These are phyloP conservation scores for Drosophila bocqueti DNA, from an alignment of 1,140 invertebrate genomes.

Conservation along the genomic window DNA sequence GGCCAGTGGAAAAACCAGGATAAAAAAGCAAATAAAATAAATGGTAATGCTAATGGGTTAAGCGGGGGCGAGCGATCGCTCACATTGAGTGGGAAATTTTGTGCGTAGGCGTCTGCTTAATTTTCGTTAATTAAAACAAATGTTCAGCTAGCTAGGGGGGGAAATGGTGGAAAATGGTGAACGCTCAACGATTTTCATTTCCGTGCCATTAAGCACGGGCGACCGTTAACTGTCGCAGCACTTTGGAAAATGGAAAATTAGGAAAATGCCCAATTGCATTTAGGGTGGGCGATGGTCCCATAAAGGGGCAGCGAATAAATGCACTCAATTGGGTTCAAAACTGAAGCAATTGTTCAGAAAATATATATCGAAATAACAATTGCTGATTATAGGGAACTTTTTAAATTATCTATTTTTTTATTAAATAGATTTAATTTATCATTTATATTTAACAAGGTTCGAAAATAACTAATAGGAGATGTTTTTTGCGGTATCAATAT, in stretches of 20 bases:
- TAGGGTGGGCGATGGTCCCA: constrained; percentile 5
- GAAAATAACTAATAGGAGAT: no score
- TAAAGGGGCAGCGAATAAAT: not conserved
- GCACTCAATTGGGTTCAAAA: not conserved
- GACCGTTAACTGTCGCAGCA: constrained; percentile 39
- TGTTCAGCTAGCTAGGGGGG: constrained; percentile 20
- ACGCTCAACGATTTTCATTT: constrained; percentile 63
- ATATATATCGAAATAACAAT: not conserved
- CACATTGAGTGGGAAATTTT: constrained; percentile 2
- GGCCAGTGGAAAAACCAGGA: no score
- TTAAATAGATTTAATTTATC: no score
- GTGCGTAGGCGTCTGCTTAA: constrained; percentile 51
- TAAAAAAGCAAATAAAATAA: not conserved
- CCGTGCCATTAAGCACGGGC: constrained; percentile 71
- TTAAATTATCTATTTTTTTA: no score
- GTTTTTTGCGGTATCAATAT: no score
- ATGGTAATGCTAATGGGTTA: constrained; percentile 11
- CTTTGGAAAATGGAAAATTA: constrained; percentile 21
- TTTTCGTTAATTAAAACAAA: constrained; percentile 82
- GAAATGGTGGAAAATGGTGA: constrained; percentile 45
- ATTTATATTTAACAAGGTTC: no score
- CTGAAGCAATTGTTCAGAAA: not conserved
- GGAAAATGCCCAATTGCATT: constrained; percentile 32
- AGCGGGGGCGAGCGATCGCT: constrained; percentile 3
- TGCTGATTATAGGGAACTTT: no score